A percentile compares a stretch with the other conserved stretches of the same genome.
Evolutionary conservation across 2,797 vertebrate species (phyloP).

Genomic region (Apogon hyalosoma): DNA sequence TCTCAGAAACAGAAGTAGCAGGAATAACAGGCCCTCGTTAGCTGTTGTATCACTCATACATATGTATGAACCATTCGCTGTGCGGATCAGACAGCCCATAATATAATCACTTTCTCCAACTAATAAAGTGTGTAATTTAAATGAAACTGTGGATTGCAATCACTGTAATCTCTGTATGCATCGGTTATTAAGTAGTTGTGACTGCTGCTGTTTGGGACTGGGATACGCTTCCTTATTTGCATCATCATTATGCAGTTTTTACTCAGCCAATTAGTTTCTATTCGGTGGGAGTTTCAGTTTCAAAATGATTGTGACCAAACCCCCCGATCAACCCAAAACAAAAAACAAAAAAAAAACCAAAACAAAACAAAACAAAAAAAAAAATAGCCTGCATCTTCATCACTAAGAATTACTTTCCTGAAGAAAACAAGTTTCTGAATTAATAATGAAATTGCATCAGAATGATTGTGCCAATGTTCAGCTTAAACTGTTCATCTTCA

Average conservation of each 20-base stretch:
- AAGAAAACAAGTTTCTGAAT: conserved; percentile 24
- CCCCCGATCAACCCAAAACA: too few relatives aligned
- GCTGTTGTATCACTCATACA: conserved; percentile 48
- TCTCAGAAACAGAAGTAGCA: conserved; percentile 22
- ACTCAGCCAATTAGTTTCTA: conserved; percentile 19
- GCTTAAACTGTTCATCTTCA: conserved; percentile 20
- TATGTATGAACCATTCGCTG: conserved; percentile 62
- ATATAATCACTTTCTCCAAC: conserved; percentile 39
- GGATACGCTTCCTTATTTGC: conserved; percentile 25
- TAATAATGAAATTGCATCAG: conserved; percentile 36
- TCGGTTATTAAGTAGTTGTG: conserved; percentile 14
- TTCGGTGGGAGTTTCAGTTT: conserved; percentile 6
- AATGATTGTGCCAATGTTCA: conserved; percentile 14
- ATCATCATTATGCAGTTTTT: conserved; percentile 25
- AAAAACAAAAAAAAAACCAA: too few relatives aligned
- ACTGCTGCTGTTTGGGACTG: conserved; percentile 11
- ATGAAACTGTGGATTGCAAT: conserved; percentile 42
- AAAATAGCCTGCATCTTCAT: neutral
- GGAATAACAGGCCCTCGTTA: conserved; percentile 51
- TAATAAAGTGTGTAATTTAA: conserved; percentile 44
- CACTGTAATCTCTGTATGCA: conserved; percentile 26
- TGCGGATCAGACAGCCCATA: conserved; percentile 26
- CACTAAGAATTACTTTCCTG: neutral
- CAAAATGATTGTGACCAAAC: neutral
- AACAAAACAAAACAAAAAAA: neutral